Evolutionary conservation across 2,797 vertebrate genomes (phyloP).

Genomic region (Hapalemur alaotrensis): DNA sequence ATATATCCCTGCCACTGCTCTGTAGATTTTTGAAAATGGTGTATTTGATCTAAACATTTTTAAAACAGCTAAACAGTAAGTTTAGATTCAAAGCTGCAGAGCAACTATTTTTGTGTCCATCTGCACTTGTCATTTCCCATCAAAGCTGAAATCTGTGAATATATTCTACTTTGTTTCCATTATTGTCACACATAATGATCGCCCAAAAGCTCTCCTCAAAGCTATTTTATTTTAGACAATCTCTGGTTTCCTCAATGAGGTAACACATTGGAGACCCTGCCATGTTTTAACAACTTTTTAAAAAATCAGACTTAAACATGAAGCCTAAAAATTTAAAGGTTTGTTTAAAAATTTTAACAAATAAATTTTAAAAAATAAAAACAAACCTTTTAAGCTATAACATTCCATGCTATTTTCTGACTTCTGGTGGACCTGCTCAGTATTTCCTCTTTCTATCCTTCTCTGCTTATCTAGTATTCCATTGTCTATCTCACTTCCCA

Average conservation of each 20-base stretch:
- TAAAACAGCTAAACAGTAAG: constrained; percentile 31
- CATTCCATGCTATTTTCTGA: background rate
- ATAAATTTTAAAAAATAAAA: too few species aligned
- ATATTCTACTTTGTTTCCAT: constrained; percentile 43
- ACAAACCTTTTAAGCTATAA: background rate
- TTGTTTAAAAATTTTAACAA: background rate
- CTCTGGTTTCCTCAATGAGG: background rate
- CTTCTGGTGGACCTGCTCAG: background rate
- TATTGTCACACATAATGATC: background rate
- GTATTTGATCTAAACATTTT: constrained; percentile 54
- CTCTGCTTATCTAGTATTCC: accelerated
- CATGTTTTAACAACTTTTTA: background rate
- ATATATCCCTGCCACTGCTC: constrained; percentile 13
- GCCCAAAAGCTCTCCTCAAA: constrained; percentile 17
- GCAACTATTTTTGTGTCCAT: constrained; percentile 34
- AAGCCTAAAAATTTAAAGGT: background rate
- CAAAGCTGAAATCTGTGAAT: constrained; percentile 44
- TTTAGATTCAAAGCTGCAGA: constrained; percentile 46
- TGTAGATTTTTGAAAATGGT: constrained; percentile 41
- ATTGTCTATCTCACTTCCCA: background rate
- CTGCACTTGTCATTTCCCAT: constrained; percentile 29
- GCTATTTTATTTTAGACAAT: background rate
- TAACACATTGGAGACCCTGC: background rate
- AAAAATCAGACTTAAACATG: background rate
- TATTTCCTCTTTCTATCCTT: background rate